A percentile compares a stretch with the other conserved stretches of the same genome.
Evolutionary conservation across 2,888 invertebrate genomes (phyloP).

Genomic region (Gymnosoma rotundatum): DNA sequence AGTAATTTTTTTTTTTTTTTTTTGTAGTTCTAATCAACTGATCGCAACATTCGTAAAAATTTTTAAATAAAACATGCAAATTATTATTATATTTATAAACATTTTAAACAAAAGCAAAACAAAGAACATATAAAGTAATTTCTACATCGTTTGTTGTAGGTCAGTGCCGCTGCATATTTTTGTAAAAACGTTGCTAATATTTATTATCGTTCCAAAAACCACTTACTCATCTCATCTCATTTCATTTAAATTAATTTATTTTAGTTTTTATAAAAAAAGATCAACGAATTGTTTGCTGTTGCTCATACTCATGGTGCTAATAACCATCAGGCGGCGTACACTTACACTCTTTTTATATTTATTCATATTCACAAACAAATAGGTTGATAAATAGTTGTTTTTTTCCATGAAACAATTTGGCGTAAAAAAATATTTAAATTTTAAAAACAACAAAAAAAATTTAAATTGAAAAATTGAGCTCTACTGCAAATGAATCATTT

Average conservation of each 20-base stretch:
- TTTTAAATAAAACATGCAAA: too few species aligned
- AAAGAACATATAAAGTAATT: conserved; percentile 1
- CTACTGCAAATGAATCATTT: conserved; percentile 28
- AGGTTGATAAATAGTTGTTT: background rate
- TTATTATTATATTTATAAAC: background rate
- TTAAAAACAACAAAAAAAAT: background rate
- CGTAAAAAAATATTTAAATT: conserved; percentile 27
- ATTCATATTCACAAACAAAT: conserved; percentile 4
- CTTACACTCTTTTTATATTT: background rate
- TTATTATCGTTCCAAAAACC: conserved; percentile 32
- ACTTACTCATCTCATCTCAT: conserved; percentile 24
- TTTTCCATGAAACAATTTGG: background rate
- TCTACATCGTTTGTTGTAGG: conserved; percentile 56
- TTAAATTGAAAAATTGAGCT: conserved; percentile 25
- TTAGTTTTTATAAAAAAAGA: conserved; percentile 21
- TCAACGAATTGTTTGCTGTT: conserved; percentile 48
- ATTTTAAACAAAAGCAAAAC: conserved; percentile 26
- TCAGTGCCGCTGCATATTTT: conserved; percentile 57
- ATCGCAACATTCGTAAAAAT: too few species aligned
- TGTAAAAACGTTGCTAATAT: background rate
- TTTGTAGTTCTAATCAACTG: too few species aligned
- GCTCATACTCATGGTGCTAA: conserved; percentile 23
- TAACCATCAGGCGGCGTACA: background rate
- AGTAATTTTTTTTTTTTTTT: too few species aligned
- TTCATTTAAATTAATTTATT: background rate